Percentiles rank a stretch among this genome's conserved stretches.
phyloP scores from a whole-genome alignment of 1,140 invertebrate species.

The Zaprionus davidi region DNA sequence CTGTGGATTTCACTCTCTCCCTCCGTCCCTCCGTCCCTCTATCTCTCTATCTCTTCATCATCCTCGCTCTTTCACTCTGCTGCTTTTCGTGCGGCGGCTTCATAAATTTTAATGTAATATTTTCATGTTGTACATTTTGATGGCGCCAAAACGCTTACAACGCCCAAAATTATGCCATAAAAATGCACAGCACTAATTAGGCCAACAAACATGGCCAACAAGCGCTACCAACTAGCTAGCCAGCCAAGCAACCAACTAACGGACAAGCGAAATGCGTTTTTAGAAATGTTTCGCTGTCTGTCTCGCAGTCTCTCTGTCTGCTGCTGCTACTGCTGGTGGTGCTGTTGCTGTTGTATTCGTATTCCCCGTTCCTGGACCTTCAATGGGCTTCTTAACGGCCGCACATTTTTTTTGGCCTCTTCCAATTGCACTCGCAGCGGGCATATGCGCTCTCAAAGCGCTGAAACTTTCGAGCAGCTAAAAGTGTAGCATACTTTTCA shows the following conservation, averaged over 20 bases:
- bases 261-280: slow-evolving; percentile 21
- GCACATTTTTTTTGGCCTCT: slow-evolving; percentile 15
- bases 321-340: neutral
- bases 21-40: neutral
- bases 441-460: neutral
- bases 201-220: slow-evolving; percentile 70
- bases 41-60: neutral
- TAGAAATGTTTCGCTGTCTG: slow-evolving; percentile 10
- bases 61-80: neutral
- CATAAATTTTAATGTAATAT: slow-evolving; percentile 81
- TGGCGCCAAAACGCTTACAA: slow-evolving; percentile 69
- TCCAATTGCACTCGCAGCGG: slow-evolving; percentile 12
- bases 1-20: neutral
- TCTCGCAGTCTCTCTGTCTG: neutral
- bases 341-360: neutral
- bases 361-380: slow-evolving; percentile 15
- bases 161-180: slow-evolving; percentile 80
- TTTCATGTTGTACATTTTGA: slow-evolving; percentile 73
- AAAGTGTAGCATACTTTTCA: neutral
- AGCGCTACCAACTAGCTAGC: slow-evolving; percentile 12
- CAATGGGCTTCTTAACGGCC: slow-evolving; percentile 39
- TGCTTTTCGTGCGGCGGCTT: slow-evolving; percentile 53
- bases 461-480: neutral
- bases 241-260: slow-evolving; percentile 3
- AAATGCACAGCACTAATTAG: slow-evolving; percentile 80